Evolutionary conservation across 2,797 vertebrate genomes (phyloP).

Genomic region (Apogon hyalosoma): DNA sequence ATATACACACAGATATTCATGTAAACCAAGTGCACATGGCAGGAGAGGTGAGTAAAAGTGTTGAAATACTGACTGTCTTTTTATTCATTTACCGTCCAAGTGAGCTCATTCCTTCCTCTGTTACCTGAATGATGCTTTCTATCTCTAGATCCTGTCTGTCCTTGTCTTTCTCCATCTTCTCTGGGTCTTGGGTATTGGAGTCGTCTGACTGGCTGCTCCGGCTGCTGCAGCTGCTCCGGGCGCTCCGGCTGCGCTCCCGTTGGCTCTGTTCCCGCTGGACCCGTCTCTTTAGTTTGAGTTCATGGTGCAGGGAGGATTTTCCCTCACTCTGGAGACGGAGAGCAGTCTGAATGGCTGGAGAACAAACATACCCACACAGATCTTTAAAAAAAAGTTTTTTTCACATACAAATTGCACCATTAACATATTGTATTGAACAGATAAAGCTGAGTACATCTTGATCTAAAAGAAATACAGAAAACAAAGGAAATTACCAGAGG

Average conservation of each 20-base stretch:
- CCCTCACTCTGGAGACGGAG: constrained; percentile 78
- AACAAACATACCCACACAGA: background rate
- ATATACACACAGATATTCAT: background rate
- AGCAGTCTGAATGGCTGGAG: constrained; percentile 80
- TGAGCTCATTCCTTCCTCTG: background rate
- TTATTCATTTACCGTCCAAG: background rate
- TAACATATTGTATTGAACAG: too few relatives aligned
- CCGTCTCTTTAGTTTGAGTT: constrained; percentile 82
- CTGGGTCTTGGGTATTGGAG: constrained; percentile 53
- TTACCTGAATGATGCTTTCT: constrained; percentile 80
- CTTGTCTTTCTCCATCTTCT: constrained; percentile 62
- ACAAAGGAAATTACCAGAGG: background rate
- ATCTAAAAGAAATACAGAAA: background rate
- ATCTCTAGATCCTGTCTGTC: constrained; percentile 75
- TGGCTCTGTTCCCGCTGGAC: constrained; percentile 73
- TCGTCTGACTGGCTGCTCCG: constrained; percentile 75
- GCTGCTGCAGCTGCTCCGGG: constrained; percentile 70
- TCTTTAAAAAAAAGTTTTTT: background rate
- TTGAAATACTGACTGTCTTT: background rate
- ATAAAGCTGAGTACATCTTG: too few relatives aligned
- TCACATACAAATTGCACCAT: too few relatives aligned
- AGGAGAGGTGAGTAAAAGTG: background rate
- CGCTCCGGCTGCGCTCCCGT: constrained; percentile 64
- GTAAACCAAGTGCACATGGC: constrained; percentile 1
- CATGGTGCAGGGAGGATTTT: constrained; percentile 79